Percentiles rank a stretch among this genome's conserved stretches.
These are phyloP conservation scores for Halocynthia aurantium DNA, from an alignment of 23 tunicate genomes.

Conservation along the genomic window DNA sequence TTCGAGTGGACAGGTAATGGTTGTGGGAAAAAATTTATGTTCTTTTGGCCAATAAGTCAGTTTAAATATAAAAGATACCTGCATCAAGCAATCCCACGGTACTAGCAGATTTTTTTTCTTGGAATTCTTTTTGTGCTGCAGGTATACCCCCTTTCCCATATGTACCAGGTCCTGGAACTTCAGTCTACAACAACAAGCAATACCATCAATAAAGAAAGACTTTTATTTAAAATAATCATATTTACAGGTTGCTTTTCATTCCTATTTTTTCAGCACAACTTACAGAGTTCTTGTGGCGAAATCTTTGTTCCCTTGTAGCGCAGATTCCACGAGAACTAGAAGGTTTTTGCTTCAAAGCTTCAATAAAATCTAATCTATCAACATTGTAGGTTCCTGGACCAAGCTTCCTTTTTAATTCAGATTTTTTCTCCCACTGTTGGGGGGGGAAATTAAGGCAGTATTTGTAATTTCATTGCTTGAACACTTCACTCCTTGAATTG, in stretches of 20 bases:
- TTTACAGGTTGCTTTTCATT: background rate
- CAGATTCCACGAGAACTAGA: constrained; percentile 55
- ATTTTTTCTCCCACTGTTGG: constrained; percentile 65
- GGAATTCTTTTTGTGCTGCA: constrained; percentile 38
- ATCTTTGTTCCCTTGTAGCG: constrained; percentile 58
- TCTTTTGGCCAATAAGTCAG: no score
- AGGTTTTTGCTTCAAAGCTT: constrained; percentile 39
- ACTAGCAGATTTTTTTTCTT: constrained; percentile 46
- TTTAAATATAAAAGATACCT: background rate
- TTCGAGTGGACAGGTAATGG: no score
- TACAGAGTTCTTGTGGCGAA: constrained; percentile 32
- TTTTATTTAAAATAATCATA: background rate
- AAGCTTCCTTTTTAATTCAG: constrained; percentile 42
- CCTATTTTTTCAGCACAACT: background rate
- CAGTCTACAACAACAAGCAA: background rate
- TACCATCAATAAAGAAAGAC: background rate
- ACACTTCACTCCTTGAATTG: background rate
- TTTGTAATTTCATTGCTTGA: no score
- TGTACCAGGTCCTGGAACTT: constrained; percentile 83
- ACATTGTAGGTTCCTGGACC: constrained; percentile 88
- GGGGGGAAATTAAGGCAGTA: background rate
- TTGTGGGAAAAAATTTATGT: no score
- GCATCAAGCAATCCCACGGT: constrained; percentile 72
- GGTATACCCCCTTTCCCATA: constrained; percentile 82
- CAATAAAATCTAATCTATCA: constrained; percentile 41